A percentile compares a stretch with the other conserved stretches of the same genome.
These are phyloP conservation scores for Pungitius pungitius DNA, from an alignment of 2,113 vertebrate species.

Conservation along the genomic window DNA sequence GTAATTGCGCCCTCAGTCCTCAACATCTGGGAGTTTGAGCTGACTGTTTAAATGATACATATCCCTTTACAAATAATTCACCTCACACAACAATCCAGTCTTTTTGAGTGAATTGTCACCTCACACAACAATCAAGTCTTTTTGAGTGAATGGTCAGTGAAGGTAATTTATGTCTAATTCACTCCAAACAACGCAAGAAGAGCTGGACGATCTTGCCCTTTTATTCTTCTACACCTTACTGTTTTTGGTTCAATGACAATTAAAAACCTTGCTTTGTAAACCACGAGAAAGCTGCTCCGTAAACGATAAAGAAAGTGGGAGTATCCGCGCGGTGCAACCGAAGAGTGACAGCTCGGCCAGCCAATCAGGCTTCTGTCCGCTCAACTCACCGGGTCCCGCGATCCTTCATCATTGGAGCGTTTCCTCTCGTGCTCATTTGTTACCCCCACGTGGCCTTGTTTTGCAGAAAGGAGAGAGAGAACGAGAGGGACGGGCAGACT, in stretches of 20 bases:
- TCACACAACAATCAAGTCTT: slow-evolving; percentile 19
- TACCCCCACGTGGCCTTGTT: slow-evolving; percentile 55
- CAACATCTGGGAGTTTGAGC: slow-evolving; percentile 16
- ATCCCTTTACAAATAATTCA: slow-evolving; percentile 22
- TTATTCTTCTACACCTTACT: not conserved
- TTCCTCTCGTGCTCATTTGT: slow-evolving; percentile 59
- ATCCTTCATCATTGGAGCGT: accelerated
- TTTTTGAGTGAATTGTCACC: slow-evolving; percentile 27
- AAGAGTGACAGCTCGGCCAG: not conserved
- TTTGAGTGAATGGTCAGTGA: slow-evolving; percentile 3
- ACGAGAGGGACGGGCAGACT: not conserved
- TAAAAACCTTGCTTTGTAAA: slow-evolving; percentile 13
- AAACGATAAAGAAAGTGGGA: not conserved
- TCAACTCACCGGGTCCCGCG: slow-evolving; percentile 45
- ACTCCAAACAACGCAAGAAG: not conserved
- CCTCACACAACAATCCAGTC: slow-evolving; percentile 10
- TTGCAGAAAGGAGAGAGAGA: slow-evolving; percentile 7
- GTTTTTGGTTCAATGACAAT: slow-evolving; percentile 10
- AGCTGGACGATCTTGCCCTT: not conserved
- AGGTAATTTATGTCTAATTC: not conserved
- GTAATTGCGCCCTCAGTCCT: slow-evolving; percentile 42
- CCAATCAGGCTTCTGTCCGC: slow-evolving; percentile 73
- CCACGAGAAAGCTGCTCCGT: not conserved
- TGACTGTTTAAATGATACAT: slow-evolving; percentile 23
- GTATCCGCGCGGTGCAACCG: slow-evolving; percentile 6